These are phyloP conservation scores for Hofmannophila pseudospretella DNA, from an alignment of 2,888 invertebrate genomes.

Conservation along the genomic window DNA sequence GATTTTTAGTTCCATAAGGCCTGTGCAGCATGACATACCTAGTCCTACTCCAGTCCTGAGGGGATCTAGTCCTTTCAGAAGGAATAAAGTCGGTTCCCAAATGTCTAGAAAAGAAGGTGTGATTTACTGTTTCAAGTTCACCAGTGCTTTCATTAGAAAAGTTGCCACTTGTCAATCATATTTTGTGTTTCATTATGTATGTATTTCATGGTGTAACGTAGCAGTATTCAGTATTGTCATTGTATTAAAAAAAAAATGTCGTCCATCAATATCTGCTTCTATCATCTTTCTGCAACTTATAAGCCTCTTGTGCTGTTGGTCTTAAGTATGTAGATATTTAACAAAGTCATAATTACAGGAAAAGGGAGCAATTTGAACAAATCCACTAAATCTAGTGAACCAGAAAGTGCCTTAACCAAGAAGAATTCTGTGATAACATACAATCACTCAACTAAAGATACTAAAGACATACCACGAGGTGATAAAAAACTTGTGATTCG, in stretches of 20 bases:
- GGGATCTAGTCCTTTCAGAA: conserved; percentile 35
- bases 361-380: conserved; percentile 16
- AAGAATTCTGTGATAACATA: conserved; percentile 53
- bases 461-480: conserved; percentile 33
- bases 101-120: conserved; percentile 28
- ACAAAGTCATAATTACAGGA: conserved; percentile 35
- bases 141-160: neutral
- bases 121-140: conserved; percentile 1
- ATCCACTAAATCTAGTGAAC: conserved; percentile 20
- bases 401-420: conserved; percentile 24
- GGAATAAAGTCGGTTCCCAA: conserved; percentile 29
- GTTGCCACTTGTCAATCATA: neutral
- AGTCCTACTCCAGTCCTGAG: conserved; percentile 33
- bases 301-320: too few species aligned
- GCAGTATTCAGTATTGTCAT: too few species aligned
- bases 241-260: too few species aligned
- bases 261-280: too few species aligned
- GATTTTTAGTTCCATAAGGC: conserved; percentile 32
- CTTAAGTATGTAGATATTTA: too few species aligned
- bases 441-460: conserved; percentile 55
- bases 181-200: conserved; percentile 1
- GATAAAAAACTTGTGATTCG: conserved; percentile 42
- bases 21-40: conserved; percentile 21
- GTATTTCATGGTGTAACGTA: neutral
- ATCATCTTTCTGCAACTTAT: too few species aligned